Base-by-base conservation (phyloP, 2,797 vertebrate species). In the Microctenopoma stevenorrisi region DNA sequence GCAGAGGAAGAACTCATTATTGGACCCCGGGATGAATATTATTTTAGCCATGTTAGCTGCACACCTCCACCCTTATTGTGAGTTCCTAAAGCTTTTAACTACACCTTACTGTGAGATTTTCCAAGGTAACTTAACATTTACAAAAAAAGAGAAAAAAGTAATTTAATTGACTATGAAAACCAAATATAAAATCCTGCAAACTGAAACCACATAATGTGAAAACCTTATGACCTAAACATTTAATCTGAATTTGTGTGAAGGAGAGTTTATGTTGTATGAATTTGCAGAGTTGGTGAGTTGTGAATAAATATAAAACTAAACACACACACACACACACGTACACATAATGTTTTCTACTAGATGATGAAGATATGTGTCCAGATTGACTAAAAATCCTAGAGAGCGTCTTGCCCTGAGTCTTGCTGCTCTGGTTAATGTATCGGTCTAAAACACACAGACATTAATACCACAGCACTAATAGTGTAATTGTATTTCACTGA, bases 401-500 rank as follows among this genome's bases (percentile, higher is more conserved):
- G 79, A 85, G 76, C 77, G 69, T 84, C 72, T 83, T 78, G 70
- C 64, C 59, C 51, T 50, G n/a, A 73, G 78, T 82, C 73, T 60
- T 82, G 52, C 54, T 72, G 86, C 79, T 91, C 90, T 91, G 90
- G 70, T 88, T 86, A 87, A 73, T 92, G 89, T 88, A 86, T 81
- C 78, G 74, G 75, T 68, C 76, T 84, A 83, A 89, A 89, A 81
- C 88, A 86, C 84, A 86, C 78, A 83, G 91, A 91, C 88, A 56
- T 91, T 91, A 90, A 88, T 87, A 82, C 85, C 78, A 62, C 75
- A 89, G 88, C 85, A 89, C 82, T 90, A 86, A 89, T 89, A 85
- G 76, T 68, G 55, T 90, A 91, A 92, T 86, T 86, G 74, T 76
- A 88, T 92, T 91, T 90, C 54, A 87, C 85, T 81, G 78, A 44